These are phyloP conservation scores for Notechis scutatus DNA, from an alignment of 2,113 vertebrate species.

Conservation along the genomic window DNA sequence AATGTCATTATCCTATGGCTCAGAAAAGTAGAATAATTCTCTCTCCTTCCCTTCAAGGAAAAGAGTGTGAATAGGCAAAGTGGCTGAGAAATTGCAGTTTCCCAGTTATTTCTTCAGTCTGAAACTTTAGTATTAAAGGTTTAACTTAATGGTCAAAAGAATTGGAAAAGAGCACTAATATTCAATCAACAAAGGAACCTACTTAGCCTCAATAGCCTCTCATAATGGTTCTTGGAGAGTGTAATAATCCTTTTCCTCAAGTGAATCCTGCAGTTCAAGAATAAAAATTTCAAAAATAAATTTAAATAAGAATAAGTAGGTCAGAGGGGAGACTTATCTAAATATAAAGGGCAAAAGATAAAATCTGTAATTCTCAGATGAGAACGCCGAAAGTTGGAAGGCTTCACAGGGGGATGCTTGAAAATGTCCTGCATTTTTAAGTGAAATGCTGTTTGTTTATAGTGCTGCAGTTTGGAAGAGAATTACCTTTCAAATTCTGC, in stretches of 20 bases:
- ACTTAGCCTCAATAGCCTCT: not conserved
- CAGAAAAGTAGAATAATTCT: not conserved
- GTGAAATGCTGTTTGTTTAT: not conserved
- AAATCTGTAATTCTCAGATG: not conserved
- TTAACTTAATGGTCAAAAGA: conserved; percentile 12
- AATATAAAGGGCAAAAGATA: not conserved
- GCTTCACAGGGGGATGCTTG: not conserved
- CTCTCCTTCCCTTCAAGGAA: not conserved
- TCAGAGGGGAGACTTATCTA: not conserved
- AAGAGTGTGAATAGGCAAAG: conserved; percentile 19
- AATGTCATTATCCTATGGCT: not conserved
- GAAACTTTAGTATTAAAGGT: conserved; percentile 19
- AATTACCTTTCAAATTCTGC: not conserved
- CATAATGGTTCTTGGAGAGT: not conserved
- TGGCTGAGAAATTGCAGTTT: not conserved
- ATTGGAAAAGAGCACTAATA: conserved; percentile 18
- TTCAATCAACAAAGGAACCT: conserved; percentile 36
- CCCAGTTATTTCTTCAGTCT: not conserved
- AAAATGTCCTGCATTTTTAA: not conserved
- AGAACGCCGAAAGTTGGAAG: conserved; percentile 3
- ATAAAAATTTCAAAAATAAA: not conserved
- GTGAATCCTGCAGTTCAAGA: conserved; percentile 24
- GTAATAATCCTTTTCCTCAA: not conserved
- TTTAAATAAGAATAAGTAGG: conserved; percentile 24
- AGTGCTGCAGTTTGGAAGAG: not conserved